These are phyloP conservation scores for Rapana venosa DNA, from an alignment of 2,888 invertebrate genomes.

Conservation along the genomic window DNA sequence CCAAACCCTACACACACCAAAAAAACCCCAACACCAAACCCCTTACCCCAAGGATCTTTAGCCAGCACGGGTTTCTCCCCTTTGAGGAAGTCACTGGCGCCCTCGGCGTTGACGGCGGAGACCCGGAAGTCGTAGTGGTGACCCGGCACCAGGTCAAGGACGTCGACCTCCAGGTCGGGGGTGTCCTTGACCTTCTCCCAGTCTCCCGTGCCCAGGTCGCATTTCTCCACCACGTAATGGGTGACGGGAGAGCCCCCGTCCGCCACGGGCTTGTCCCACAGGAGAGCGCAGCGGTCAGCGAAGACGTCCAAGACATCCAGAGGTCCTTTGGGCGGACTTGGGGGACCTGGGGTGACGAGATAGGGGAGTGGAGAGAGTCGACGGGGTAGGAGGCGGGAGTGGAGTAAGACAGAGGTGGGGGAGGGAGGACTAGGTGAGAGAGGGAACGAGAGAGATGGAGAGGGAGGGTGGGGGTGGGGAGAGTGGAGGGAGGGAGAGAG, in stretches of 20 bases:
- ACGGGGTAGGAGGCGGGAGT: neutral
- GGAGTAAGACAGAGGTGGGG: no score
- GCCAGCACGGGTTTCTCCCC: constrained; percentile 95
- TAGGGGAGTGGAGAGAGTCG: no score
- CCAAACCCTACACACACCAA: neutral
- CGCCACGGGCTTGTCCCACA: constrained; percentile 97
- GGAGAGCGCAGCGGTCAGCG: constrained; percentile 93
- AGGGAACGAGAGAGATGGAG: no score
- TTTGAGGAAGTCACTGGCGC: constrained; percentile 95
- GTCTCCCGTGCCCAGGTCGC: constrained; percentile 88
- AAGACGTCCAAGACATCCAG: constrained; percentile 93
- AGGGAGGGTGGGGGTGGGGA: no score
- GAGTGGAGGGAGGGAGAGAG: no score
- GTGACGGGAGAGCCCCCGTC: constrained; percentile 97
- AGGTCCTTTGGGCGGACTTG: constrained; percentile 92
- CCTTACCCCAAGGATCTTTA: constrained; percentile 97
- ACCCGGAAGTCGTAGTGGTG: constrained; percentile 98
- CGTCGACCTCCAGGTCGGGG: constrained; percentile 92
- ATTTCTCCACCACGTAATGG: constrained; percentile 93
- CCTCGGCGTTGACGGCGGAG: constrained; percentile 97
- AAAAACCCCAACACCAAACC: neutral
- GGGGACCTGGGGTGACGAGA: constrained; percentile 83
- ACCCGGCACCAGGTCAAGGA: constrained; percentile 92
- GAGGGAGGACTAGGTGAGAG: no score
- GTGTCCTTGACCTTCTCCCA: constrained; percentile 80